Base-by-base conservation (phyloP, 2,797 vertebrate genomes). In the Darevskia mixta region DNA sequence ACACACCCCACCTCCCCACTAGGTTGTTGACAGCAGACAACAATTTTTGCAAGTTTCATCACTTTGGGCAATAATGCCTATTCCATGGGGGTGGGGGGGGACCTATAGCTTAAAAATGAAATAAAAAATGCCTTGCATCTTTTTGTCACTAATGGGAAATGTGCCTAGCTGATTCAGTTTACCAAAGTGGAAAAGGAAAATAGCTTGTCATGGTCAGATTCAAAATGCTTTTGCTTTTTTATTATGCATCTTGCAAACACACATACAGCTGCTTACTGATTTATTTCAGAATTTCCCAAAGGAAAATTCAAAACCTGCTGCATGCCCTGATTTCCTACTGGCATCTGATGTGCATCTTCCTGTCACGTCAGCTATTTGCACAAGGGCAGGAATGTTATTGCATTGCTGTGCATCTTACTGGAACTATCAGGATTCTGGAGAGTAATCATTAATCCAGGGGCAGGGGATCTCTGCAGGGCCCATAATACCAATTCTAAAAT, bases 1-100 rank as follows among this genome's bases (percentile, higher is more conserved):
- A n/a, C n/a, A n/a, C 15, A 10, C 15, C 25, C 27, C 25, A 82
- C 49, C 89, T 90, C 92, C 58, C 76, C 82, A 25, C 86, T 88
- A 20, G 20, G 41, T 91, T 89, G 43, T 89, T 89, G 87, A 86
- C 85, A 89, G 86, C 83, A 93, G 79, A 76, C 55, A 89, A 82
- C 67, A 92, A 29, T 41, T 86, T 73, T 81, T 88, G 45, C 76
- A 91, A 73, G n/a, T 92, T 95, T 94, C 90, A 67, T 90, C 35
- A 58, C 20, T 83, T 90, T 89, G 83, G 38, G 76, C 41, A 83
- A 49, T 86, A 76, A 3, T 73, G 35, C 27, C 71, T 20, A 9
- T 84, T 90, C 82, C 73, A 71, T 41, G 15, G 35, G 55, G 2
- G 43, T 4, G 13, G 20, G 69, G n/a, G 15, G n/a, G 25, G 64